Base-by-base conservation (phyloP, 2,888 invertebrate genomes). In the Teinopalpus imperialis region DNA sequence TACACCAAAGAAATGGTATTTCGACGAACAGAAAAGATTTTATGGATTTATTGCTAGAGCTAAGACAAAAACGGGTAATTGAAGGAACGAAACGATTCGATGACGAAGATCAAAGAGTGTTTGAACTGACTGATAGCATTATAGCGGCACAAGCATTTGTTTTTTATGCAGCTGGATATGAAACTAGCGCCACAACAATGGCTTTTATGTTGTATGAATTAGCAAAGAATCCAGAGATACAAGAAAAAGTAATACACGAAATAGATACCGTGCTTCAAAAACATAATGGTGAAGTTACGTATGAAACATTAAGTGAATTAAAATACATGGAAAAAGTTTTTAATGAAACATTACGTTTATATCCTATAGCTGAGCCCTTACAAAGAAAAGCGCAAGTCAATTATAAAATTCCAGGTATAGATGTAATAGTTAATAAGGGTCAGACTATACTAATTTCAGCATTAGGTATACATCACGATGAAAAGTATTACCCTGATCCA, bases 101-200 rank as follows among this genome's bases (percentile, higher is more conserved):
- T n/a, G n/a, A n/a, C n/a, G n/a, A n/a, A n/a, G n/a, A n/a, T n/a
- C n/a, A n/a, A n/a, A n/a, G n/a, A n/a, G n/a, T n/a, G n/a, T n/a
- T n/a, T n/a, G n/a, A n/a, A n/a, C n/a, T n/a, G n/a, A n/a, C n/a
- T n/a, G n/a, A n/a, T n/a, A n/a, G n/a, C n/a, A n/a, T n/a, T n/a
- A n/a, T n/a, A n/a, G n/a, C n/a, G n/a, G n/a, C n/a, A n/a, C n/a
- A n/a, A n/a, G n/a, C n/a, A n/a, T n/a, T n/a, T n/a, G 61, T 82
- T 9, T 86, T 89, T 53, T 86, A 81, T 44, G 61, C 67, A 1
- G 89, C 74, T 4, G 88, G 89, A 0, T 88, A 16, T 4, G 16
- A 16, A 16, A 16, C 16, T 16, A 16, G 16, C 16, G 16, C 16
- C 4, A 16, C 16, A 78, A 74, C 81, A 0, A 63, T 86, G 51